Conservation (phyloP, 2,113 vertebrate genomes). For the Dromaius novaehollandiae region DNA sequence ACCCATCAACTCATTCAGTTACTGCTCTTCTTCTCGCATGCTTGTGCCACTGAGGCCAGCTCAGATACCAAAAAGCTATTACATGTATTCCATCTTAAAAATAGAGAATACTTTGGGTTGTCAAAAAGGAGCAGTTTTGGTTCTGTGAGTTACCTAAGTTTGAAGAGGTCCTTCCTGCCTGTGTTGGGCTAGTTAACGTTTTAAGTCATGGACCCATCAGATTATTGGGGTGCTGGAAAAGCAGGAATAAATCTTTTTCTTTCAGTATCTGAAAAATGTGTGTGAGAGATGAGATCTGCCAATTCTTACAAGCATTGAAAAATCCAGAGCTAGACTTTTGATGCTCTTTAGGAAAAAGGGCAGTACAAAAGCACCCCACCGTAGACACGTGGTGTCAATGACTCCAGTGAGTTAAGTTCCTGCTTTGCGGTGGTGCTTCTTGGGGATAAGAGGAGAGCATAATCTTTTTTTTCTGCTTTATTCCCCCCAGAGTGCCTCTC, state of each 20-base stretch:
- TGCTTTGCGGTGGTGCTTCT: too few species aligned
- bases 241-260: neutral
- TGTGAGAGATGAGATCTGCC: neutral
- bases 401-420: too few species aligned
- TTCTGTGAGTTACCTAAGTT: neutral
- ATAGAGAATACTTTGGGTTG: neutral
- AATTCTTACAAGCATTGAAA: accelerated
- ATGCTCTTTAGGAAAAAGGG: too few species aligned
- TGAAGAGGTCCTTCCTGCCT: neutral
- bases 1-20: neutral
- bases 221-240: neutral
- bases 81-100: neutral
- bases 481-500: neutral
- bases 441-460: neutral
- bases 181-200: neutral
- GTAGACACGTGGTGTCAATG: too few species aligned
- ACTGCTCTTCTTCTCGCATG: neutral
- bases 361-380: too few species aligned
- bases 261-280: neutral
- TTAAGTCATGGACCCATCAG: neutral
- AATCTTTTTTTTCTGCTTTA: too few species aligned
- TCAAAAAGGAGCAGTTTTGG: neutral
- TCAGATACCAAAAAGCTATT: neutral
- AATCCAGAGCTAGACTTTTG: neutral
- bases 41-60: neutral